Evolutionary conservation across 2,888 invertebrate genomes (phyloP).

Genomic region (Physocephala rufipes): DNA sequence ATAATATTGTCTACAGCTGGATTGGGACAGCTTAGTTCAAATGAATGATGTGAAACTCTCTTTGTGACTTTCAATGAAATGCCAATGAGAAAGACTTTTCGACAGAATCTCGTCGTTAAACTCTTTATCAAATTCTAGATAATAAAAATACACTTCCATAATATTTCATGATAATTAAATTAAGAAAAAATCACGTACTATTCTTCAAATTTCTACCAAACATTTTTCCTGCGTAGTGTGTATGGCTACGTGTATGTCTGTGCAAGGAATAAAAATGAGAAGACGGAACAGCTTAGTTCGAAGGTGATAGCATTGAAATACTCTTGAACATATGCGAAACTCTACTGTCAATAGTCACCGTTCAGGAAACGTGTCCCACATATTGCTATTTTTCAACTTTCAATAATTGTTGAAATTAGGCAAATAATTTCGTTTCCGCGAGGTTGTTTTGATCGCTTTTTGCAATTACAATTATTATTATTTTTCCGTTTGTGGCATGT

Average conservation of each 20-base stretch:
- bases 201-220: background rate
- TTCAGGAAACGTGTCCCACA: constrained; percentile 51
- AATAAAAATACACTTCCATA: too few species aligned
- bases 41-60: too few species aligned
- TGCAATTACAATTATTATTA: constrained; percentile 32
- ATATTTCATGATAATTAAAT: constrained; percentile 23
- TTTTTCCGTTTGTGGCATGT: constrained; percentile 51
- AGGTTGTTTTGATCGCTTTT: background rate
- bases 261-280: constrained; percentile 10
- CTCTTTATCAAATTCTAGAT: too few species aligned
- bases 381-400: constrained; percentile 1
- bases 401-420: background rate
- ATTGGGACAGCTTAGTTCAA: too few species aligned
- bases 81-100: too few species aligned
- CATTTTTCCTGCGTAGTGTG: background rate
- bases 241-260: constrained; percentile 14
- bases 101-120: too few species aligned
- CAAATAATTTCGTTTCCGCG: constrained; percentile 14
- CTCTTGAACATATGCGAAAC: too few species aligned
- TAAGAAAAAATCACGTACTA: constrained; percentile 29
- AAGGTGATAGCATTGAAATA: too few species aligned
- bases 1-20: too few species aligned
- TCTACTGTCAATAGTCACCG: too few species aligned
- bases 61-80: too few species aligned
- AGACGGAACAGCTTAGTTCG: too few species aligned